A percentile compares a stretch with the other conserved stretches of the same genome.
These are phyloP conservation scores for Drosophila kanekoi DNA, from an alignment of 2,888 invertebrate species.

Conservation along the genomic window DNA sequence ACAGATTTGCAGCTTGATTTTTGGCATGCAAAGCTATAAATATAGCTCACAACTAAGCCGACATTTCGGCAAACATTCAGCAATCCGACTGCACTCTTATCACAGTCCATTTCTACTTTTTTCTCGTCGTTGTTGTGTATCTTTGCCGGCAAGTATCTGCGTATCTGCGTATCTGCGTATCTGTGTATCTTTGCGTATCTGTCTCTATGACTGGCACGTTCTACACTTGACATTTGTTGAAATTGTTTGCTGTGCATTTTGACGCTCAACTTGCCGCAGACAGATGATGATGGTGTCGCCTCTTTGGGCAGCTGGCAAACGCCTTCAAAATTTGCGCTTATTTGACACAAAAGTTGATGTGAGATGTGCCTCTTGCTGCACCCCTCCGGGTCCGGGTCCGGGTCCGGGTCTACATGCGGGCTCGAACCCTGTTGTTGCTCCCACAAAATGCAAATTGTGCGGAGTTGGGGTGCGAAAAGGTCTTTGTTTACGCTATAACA, in stretches of 20 bases:
- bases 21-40: slow-evolving; percentile 33
- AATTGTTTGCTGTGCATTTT: slow-evolving; percentile 66
- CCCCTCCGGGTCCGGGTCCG: neutral
- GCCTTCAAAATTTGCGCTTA: slow-evolving; percentile 68
- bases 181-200: slow-evolving; percentile 11
- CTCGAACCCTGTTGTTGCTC: slow-evolving; percentile 13
- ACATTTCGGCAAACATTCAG: slow-evolving; percentile 29
- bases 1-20: slow-evolving; percentile 17
- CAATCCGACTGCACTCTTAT: slow-evolving; percentile 40
- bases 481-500: slow-evolving; percentile 71
- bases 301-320: slow-evolving; percentile 41
- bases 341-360: slow-evolving; percentile 73
- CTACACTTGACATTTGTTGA: slow-evolving; percentile 58
- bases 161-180: slow-evolving; percentile 13
- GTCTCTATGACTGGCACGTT: slow-evolving; percentile 39
- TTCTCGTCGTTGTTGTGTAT: neutral
- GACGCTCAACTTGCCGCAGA: slow-evolving; percentile 37
- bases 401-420: no score
- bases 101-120: slow-evolving; percentile 23
- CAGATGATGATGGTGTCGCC: slow-evolving; percentile 34
- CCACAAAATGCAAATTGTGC: slow-evolving; percentile 72
- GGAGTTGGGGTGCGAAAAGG: slow-evolving; percentile 26
- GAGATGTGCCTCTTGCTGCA: slow-evolving; percentile 12
- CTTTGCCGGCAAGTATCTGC: slow-evolving; percentile 20
- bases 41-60: slow-evolving; percentile 17